Evolutionary conservation across 23 tunicate species (phyloP).

Genomic region (Ascidia mentula): DNA sequence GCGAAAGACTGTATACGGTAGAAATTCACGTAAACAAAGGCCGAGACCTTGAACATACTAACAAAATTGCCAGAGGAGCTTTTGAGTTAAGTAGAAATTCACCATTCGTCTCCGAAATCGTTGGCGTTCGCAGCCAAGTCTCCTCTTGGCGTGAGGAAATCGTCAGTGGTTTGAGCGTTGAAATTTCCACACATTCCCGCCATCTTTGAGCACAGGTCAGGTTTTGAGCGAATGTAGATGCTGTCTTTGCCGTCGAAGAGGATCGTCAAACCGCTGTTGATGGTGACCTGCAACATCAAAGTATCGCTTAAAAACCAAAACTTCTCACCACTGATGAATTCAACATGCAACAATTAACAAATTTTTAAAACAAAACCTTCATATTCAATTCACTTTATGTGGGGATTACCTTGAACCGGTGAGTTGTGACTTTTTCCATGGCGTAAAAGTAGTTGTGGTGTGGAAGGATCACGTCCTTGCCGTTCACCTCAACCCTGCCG

Average conservation of each 20-base stretch:
- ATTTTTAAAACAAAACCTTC: no score
- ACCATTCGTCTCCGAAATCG: slow-evolving; percentile 98
- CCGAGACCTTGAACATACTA: no score
- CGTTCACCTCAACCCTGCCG: slow-evolving; percentile 82
- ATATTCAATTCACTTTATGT: background rate
- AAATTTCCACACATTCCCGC: slow-evolving; percentile 96
- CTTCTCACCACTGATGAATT: no score
- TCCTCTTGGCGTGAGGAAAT: slow-evolving; percentile 87
- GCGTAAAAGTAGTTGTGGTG: slow-evolving; percentile 92
- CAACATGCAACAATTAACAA: no score
- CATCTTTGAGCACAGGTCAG: slow-evolving; percentile 51
- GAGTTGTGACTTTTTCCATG: slow-evolving; percentile 96
- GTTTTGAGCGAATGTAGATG: slow-evolving; percentile 84
- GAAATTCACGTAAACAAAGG: no score
- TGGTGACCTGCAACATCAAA: slow-evolving; percentile 56
- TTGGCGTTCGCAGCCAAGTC: slow-evolving; percentile 92
- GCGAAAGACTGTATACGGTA: no score
- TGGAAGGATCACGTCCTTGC: slow-evolving; percentile 82
- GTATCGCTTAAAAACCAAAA: no score
- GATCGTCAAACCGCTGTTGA: slow-evolving; percentile 91
- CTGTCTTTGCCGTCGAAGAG: slow-evolving; percentile 89
- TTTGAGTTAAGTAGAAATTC: no score
- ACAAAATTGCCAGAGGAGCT: no score
- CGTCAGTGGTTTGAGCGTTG: slow-evolving; percentile 89
- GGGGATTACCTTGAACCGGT: slow-evolving; percentile 75